phyloP scores from a whole-genome alignment of 2,888 invertebrate genomes.

The Drosophila flavopinicola region DNA sequence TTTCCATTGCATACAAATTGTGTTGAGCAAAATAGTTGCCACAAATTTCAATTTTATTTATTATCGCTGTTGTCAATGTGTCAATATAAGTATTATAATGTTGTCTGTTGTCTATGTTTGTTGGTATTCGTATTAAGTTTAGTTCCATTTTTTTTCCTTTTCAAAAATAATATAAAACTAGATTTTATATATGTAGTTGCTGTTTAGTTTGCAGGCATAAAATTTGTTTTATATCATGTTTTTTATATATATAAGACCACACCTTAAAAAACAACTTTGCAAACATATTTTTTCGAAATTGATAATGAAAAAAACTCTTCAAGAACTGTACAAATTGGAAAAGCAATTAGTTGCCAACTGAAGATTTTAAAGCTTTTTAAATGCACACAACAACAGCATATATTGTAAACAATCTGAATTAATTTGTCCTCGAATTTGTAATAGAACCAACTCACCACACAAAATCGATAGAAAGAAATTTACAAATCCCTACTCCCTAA shows the following conservation, averaged over 20 bases:
- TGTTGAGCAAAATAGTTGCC: constrained; percentile 61
- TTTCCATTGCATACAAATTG: constrained; percentile 71
- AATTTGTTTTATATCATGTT: not conserved
- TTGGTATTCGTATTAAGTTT: constrained; percentile 35
- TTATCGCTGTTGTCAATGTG: constrained; percentile 61
- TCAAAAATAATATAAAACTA: constrained; percentile 12
- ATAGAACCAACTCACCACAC: constrained; percentile 83
- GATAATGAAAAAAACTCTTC: not conserved
- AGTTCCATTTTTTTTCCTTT: not conserved
- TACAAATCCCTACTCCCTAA: constrained; percentile 11
- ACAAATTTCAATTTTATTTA: constrained; percentile 54
- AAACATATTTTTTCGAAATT: constrained; percentile 3
- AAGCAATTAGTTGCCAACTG: not conserved
- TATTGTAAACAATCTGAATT: not conserved
- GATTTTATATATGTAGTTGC: constrained; percentile 27
- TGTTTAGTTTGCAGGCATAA: constrained; percentile 25
- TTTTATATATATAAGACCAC: constrained; percentile 3
- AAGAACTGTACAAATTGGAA: not conserved
- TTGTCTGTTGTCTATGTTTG: constrained; percentile 39
- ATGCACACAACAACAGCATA: constrained; percentile 36
- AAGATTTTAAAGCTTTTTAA: constrained; percentile 45
- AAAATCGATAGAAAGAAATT: constrained; percentile 74
- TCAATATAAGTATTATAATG: constrained; percentile 43
- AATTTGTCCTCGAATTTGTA: constrained; percentile 14
- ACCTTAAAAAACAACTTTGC: not conserved